Evolutionary conservation across 2,888 invertebrate genomes (phyloP), one percentile per base, ranked within the genome.

Genomic region (Drosophila pseudotalamancana): DNA sequence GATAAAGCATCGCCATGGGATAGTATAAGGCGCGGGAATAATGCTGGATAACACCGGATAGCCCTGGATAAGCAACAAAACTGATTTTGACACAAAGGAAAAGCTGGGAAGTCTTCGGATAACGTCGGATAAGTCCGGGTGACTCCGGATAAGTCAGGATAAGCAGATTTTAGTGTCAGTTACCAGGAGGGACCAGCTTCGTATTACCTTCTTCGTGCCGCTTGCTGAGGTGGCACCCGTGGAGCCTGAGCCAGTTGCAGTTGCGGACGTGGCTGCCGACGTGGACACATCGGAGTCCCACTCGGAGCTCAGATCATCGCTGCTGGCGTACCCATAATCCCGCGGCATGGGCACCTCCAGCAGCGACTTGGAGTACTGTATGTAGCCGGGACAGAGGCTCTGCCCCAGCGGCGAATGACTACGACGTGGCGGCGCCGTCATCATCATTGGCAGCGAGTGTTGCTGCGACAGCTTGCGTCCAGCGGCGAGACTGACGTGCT

Each of bases 291-390:
- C 97, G 1, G 96, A 96, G 89, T 97, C 97, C 97, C 97, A 97
- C 89, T 97, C 97, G 11, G 97, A 97, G 90, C 96, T 97, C 65
- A 97, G 93, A 91, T 97, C 97, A 90, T 97, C 97, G 89, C 96
- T 96, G 75, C 96, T 96, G n/a, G 96, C 96, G 87, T 97, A 97
- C 11, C 96, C 97, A 90, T 96, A 97, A 88, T 97, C 97, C 67
- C 94, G 92, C 25, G 93, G 93, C 92, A 94, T 93, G 0, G 96
- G 96, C 73, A 97, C 96, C 87, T 95, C 94, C 72, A 96, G 91
- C 50, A 97, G 91, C 19, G 95, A 95, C 82, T 94, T 95, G 81
- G 95, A 94, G 92, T 97, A 96, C 90, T 96, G 96, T 71, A 95
- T 95, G 87, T 97, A 97, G 12, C 96, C 94, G 39, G 94, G 93